A percentile compares a stretch with the other conserved stretches of the same genome.
Evolutionary conservation across 2,113 vertebrate genomes (phyloP).

Genomic region (Neomonachus schauinslandi): DNA sequence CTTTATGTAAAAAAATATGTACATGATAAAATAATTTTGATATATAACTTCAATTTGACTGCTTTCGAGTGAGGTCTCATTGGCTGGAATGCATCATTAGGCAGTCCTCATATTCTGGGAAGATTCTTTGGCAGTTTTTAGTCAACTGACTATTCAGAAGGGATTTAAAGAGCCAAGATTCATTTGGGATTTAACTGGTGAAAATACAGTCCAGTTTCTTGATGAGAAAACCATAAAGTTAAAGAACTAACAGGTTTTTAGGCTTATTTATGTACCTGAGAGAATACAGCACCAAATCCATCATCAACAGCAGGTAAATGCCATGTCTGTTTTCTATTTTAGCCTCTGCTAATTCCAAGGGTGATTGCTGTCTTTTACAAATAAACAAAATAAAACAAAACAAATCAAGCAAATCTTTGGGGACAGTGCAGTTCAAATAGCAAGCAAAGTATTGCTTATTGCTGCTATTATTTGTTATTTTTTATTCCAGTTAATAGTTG

Average conservation of each 20-base stretch:
- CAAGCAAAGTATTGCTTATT: background rate
- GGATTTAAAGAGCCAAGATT: background rate
- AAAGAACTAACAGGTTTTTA: background rate
- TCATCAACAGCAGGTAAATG: conserved; percentile 1
- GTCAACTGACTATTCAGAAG: conserved; percentile 47
- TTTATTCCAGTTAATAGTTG: background rate
- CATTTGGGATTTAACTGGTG: background rate
- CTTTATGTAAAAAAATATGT: background rate
- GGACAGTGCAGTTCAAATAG: background rate
- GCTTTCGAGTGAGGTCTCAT: background rate
- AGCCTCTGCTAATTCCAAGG: background rate
- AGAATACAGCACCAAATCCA: background rate
- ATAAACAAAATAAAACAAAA: background rate
- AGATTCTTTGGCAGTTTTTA: conserved; percentile 74
- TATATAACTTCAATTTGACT: background rate
- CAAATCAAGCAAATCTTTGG: background rate
- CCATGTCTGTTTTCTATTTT: background rate
- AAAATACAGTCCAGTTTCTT: conserved; percentile 15
- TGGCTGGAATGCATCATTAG: background rate
- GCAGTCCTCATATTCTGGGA: background rate
- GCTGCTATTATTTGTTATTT: background rate
- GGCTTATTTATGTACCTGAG: background rate
- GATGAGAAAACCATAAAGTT: background rate
- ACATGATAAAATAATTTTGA: background rate
- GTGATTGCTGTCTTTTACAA: background rate